These are phyloP conservation scores for Resseliella maxima DNA, from an alignment of 2,888 invertebrate genomes.

Conservation along the genomic window DNA sequence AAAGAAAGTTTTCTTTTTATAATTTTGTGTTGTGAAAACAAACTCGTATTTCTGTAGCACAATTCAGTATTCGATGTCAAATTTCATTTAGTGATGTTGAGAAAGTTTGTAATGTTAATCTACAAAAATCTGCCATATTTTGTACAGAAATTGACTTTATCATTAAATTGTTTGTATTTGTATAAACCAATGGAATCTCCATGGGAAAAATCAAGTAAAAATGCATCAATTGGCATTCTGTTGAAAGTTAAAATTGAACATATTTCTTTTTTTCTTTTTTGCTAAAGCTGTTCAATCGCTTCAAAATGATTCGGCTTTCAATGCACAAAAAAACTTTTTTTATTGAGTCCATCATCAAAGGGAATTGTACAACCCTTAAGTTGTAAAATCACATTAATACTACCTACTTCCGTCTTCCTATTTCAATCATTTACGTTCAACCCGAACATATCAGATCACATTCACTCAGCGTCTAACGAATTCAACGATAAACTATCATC, in stretches of 20 bases:
- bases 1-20: slow-evolving; percentile 22
- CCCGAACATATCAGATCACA: neutral
- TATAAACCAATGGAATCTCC: neutral
- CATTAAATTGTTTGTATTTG: neutral
- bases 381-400: neutral
- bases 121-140: neutral
- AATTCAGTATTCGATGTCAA: neutral
- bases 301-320: neutral
- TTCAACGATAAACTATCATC: neutral
- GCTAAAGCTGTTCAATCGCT: neutral
- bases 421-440: slow-evolving; percentile 37
- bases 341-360: neutral
- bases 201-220: neutral
- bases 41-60: neutral
- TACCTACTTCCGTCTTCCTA: slow-evolving; percentile 19
- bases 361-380: neutral
- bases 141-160: neutral
- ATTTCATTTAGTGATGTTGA: neutral
- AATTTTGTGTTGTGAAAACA: neutral
- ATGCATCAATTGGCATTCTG: neutral
- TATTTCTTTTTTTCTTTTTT: neutral
- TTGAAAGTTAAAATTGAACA: neutral
- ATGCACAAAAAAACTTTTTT: neutral
- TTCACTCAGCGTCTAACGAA: neutral
- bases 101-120: neutral